A percentile compares a stretch with the other conserved stretches of the same genome.
Conservation (phyloP, 2,113 vertebrate species). For the Burhinus oedicnemus region DNA sequence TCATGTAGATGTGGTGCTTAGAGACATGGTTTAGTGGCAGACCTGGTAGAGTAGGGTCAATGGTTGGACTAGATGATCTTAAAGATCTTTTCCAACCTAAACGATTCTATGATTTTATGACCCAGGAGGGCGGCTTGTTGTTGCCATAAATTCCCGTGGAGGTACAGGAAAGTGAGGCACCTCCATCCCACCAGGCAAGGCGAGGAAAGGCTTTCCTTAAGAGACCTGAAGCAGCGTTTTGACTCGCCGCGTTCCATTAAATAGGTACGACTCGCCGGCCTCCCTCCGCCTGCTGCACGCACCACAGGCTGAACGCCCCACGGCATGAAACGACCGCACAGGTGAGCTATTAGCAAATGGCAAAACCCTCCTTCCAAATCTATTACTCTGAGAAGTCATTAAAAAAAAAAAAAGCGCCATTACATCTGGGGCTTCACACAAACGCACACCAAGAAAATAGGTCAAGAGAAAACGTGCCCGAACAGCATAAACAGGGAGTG, state of each 20-base stretch:
- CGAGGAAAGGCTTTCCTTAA: neutral
- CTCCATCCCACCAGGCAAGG: neutral
- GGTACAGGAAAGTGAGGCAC: neutral
- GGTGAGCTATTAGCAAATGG: neutral
- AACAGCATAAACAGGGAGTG: neutral
- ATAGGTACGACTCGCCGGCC: neutral
- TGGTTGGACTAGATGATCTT: too few species aligned
- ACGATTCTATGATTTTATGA: too few species aligned
- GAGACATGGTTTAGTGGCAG: too few species aligned
- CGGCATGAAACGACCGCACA: neutral
- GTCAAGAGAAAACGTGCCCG: conserved; percentile 34
- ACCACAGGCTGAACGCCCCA: neutral
- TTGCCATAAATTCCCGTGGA: neutral
- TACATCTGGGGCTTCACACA: neutral
- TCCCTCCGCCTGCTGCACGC: neutral
- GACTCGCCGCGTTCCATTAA: fast-evolving
- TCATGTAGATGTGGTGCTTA: too few species aligned
- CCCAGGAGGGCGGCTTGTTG: neutral
- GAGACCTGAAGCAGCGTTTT: neutral
- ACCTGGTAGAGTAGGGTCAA: too few species aligned
- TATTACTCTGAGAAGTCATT: neutral
- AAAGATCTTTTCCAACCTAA: too few species aligned
- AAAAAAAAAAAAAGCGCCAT: neutral
- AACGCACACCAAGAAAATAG: conserved; percentile 37
- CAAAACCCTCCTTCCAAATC: neutral